Base-by-base conservation (phyloP, 2,888 invertebrate genomes). In the Philhelius pedissequus region DNA sequence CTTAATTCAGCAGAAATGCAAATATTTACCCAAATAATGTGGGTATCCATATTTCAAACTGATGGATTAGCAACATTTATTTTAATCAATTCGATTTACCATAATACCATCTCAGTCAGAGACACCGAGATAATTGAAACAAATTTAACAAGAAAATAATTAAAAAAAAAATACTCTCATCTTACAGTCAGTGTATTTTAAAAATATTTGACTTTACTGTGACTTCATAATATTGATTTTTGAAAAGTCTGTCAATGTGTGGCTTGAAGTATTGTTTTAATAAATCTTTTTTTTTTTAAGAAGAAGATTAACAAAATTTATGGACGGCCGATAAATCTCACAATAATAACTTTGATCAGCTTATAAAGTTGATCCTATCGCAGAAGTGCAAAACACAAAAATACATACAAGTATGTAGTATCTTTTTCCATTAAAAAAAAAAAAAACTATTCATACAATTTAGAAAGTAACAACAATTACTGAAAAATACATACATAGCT, bases 351-450 rank as follows among this genome's bases (percentile, higher is more conserved):
- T 48, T 48, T 15, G 64, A 32, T 22, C 64, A 64, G 64, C 64
- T 64, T 64, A 64, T 64, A 64, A 64, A 64, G 64, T 64, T 64
- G 64, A 32, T 35, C 48, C 32, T 48, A 64, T 64, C 64, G 64
- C 64, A 38, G 56, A 66, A 66, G 56, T 48, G 58, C 35, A 76
- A 40, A 45, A 50, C 52, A 27, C 56, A 32, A 13, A 15, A 52
- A 48, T 64, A 50, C 9, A 56, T 32, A 56, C 15, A 27, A 43
- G 13, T 32, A 35, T 43, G 20, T 38, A 43, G 13, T 32, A 35
- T 43, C 27, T 9, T 20, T 13, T 22, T 15, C 48, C 62, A 11
- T 45, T n/a, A n/a, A 20, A 38, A 27, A 43, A 32, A 58, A 48
- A 60, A 66, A 56, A 58, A 56, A 66, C 45, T 43, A 81, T 58